phyloP scores from a whole-genome alignment of 2,113 vertebrate species.

The Pipra filicauda region DNA sequence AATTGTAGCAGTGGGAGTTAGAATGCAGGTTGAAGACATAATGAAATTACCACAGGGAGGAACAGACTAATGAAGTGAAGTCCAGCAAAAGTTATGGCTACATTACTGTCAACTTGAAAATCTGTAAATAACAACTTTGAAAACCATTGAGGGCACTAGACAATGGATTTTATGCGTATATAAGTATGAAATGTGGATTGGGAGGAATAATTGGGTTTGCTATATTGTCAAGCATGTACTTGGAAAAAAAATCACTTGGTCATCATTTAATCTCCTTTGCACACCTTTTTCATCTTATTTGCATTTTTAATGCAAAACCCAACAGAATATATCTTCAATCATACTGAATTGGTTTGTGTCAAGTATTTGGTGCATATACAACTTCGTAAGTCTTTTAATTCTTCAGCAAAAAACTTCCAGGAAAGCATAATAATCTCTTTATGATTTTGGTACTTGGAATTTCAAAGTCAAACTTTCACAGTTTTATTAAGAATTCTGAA shows the following conservation, averaged over 20 bases:
- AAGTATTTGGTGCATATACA: not conserved
- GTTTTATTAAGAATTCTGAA: not conserved
- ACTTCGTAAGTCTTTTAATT: not conserved
- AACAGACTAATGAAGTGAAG: conserved; percentile 31
- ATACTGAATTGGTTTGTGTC: not conserved
- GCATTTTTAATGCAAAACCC: conserved; percentile 25
- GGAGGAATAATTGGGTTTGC: conserved; percentile 14
- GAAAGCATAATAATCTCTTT: not conserved
- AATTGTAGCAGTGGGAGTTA: conserved; percentile 37
- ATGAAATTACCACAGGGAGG: conserved; percentile 41
- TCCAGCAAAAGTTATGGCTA: conserved; percentile 41
- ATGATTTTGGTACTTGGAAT: not conserved
- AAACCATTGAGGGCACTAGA: not conserved
- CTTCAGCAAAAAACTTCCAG: not conserved
- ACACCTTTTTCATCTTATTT: conserved; percentile 15
- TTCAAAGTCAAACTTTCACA: not conserved
- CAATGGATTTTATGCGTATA: conserved; percentile 22
- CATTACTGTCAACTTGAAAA: not conserved
- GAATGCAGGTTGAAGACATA: conserved; percentile 46
- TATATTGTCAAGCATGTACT: not conserved
- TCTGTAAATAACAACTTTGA: conserved; percentile 49
- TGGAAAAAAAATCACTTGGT: conserved; percentile 32
- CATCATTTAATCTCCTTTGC: conserved; percentile 1
- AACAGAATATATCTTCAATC: conserved; percentile 1
- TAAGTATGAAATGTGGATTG: not conserved